phyloP scores from a whole-genome alignment of 30 jellyfish, hydroid and myxozoan species.

The Euphysa ruthae region DNA sequence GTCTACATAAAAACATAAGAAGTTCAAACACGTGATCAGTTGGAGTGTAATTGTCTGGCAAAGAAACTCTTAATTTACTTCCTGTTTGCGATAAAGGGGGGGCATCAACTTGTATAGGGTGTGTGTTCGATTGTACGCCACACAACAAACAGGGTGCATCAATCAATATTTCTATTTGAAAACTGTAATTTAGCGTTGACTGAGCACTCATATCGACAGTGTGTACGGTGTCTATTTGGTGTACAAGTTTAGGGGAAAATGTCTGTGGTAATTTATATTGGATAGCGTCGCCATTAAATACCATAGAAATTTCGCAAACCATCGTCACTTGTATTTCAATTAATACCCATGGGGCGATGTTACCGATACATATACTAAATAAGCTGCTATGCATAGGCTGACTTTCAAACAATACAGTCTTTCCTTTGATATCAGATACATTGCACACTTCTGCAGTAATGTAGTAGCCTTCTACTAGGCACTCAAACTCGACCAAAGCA shows the following conservation, averaged over 20 bases:
- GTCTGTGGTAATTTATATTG: constrained; percentile 58
- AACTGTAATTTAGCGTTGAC: constrained; percentile 78
- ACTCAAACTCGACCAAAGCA: constrained; percentile 83
- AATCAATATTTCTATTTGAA: constrained; percentile 53
- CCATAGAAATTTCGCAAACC: constrained; percentile 53
- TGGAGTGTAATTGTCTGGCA: constrained; percentile 69
- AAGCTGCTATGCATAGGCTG: constrained; percentile 48
- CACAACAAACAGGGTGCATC: constrained; percentile 97
- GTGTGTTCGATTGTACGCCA: constrained; percentile 79
- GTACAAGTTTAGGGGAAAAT: constrained; percentile 53
- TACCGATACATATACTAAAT: constrained; percentile 70
- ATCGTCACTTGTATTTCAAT: constrained; percentile 69
- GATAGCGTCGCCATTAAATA: constrained; percentile 39
- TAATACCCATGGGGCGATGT: constrained; percentile 76
- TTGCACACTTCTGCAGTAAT: constrained; percentile 47
- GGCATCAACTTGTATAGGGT: constrained; percentile 72
- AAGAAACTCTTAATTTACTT: constrained; percentile 63
- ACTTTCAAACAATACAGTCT: constrained; percentile 19
- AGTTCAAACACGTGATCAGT: constrained; percentile 47
- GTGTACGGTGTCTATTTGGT: neutral
- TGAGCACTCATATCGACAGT: constrained; percentile 23
- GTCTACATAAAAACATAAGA: constrained; percentile 56
- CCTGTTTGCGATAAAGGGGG: constrained; percentile 75
- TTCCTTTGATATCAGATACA: constrained; percentile 29
- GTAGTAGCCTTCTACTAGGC: constrained; percentile 74